phyloP scores from a whole-genome alignment of 1,140 invertebrate genomes.

The Lordiphosa mommai region DNA sequence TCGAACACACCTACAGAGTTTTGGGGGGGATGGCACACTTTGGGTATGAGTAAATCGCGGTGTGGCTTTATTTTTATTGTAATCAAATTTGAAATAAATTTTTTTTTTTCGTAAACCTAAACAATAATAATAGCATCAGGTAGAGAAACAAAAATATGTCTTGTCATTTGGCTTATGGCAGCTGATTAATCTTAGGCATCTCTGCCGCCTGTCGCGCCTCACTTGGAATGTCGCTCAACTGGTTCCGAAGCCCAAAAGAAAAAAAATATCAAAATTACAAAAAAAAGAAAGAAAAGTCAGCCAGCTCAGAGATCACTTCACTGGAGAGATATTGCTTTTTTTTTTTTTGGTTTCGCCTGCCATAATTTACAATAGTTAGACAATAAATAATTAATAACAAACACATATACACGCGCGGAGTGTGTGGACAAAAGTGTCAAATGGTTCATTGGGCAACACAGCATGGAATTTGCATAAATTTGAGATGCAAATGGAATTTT shows the following conservation, averaged over 20 bases:
- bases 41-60: conserved; percentile 37
- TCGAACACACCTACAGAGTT: conserved; percentile 31
- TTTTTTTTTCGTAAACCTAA: conserved; percentile 45
- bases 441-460: conserved; percentile 66
- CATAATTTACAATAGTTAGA: conserved; percentile 65
- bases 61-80: conserved; percentile 69
- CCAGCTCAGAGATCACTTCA: conserved; percentile 34
- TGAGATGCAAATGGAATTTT: conserved; percentile 46
- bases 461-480: conserved; percentile 71
- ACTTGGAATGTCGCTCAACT: conserved; percentile 10
- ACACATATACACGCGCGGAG: conserved; percentile 27
- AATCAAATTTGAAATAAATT: conserved; percentile 75
- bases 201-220: conserved; percentile 19
- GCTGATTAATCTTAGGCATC: conserved; percentile 75
- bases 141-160: conserved; percentile 54
- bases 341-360: conserved; percentile 34
- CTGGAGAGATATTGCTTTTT: conserved; percentile 28
- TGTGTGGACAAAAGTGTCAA: conserved; percentile 72
- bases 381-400: conserved; percentile 72
- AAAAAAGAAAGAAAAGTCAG: conserved; percentile 57
- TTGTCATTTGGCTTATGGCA: conserved; percentile 75
- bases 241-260: conserved; percentile 10
- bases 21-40: conserved; percentile 39
- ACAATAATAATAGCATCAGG: conserved; percentile 59
- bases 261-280: background rate